A percentile compares a stretch with the other conserved stretches of the same genome.
These are phyloP conservation scores for Ceratitis capitata DNA, from an alignment of 1,140 invertebrate genomes.

Conservation along the genomic window DNA sequence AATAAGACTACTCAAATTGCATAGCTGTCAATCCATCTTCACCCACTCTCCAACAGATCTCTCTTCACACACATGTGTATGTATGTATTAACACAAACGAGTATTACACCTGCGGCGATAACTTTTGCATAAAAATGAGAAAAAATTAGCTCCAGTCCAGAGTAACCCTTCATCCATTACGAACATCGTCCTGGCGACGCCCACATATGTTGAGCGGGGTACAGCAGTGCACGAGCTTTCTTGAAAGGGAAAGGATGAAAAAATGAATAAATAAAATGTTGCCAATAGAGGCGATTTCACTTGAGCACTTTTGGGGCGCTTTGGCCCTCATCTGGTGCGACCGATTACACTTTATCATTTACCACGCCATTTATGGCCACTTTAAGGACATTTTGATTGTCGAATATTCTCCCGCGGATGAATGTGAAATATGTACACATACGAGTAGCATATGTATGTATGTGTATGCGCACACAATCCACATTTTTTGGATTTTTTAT, in stretches of 20 bases:
- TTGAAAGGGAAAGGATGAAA: not conserved
- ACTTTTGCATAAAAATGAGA: not conserved
- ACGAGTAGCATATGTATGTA: no score
- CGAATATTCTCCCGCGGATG: slow-evolving; percentile 20
- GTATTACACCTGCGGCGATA: slow-evolving; percentile 9
- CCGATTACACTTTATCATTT: slow-evolving; percentile 43
- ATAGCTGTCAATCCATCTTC: not conserved
- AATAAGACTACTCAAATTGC: not conserved
- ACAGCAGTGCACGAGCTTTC: not conserved
- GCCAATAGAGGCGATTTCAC: not conserved
- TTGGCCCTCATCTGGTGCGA: slow-evolving; percentile 31
- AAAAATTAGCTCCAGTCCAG: not conserved
- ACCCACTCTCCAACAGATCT: no score
- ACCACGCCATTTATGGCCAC: slow-evolving; percentile 41
- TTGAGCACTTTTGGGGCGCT: slow-evolving; percentile 28
- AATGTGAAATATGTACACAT: slow-evolving; percentile 29
- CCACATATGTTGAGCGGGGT: not conserved
- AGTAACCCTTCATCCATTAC: not conserved
- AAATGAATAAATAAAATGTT: slow-evolving; percentile 21
- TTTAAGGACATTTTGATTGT: slow-evolving; percentile 42
- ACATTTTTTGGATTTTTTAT: slow-evolving; percentile 15
- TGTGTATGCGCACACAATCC: slow-evolving; percentile 16
- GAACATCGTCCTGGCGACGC: not conserved
- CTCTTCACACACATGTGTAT: not conserved
- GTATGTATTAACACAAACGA: no score